phyloP scores from a whole-genome alignment of 2,888 invertebrate genomes.

The Drosophila pseudotalamancana region DNA sequence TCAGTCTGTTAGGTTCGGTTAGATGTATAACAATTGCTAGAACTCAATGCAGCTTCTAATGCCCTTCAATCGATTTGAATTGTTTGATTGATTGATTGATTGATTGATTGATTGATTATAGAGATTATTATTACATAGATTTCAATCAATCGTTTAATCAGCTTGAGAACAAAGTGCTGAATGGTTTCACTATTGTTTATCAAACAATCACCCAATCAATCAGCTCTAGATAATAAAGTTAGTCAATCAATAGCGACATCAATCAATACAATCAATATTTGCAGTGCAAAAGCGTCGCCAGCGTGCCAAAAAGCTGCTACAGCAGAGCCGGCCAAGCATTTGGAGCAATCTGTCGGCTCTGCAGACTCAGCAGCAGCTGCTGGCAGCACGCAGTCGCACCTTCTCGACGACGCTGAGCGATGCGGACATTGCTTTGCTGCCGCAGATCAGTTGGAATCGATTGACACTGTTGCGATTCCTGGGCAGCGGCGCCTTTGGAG shows the following conservation, averaged over 20 bases:
- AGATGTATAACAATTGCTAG: too few relatives aligned
- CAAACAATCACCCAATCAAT: background rate
- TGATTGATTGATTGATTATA: too few relatives aligned
- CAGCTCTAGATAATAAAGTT: background rate
- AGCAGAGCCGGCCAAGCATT: slow-evolving; percentile 85
- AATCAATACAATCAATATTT: slow-evolving; percentile 39
- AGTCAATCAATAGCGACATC: background rate
- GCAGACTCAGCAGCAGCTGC: slow-evolving; percentile 86
- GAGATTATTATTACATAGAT: too few relatives aligned
- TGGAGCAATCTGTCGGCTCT: slow-evolving; percentile 95
- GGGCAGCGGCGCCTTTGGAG: slow-evolving; percentile 98
- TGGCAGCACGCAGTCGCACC: slow-evolving; percentile 88
- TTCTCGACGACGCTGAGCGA: slow-evolving; percentile 93
- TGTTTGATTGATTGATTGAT: too few relatives aligned
- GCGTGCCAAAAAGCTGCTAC: slow-evolving; percentile 89
- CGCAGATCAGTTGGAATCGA: slow-evolving; percentile 94
- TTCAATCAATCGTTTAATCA: too few relatives aligned
- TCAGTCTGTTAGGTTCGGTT: background rate
- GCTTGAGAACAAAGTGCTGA: too few relatives aligned
- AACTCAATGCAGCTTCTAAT: too few relatives aligned
- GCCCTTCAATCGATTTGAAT: background rate
- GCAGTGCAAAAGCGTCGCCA: slow-evolving; percentile 88
- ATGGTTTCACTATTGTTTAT: too few relatives aligned
- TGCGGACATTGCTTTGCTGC: slow-evolving; percentile 91
- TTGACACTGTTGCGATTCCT: slow-evolving; percentile 94